phyloP scores from a whole-genome alignment of 2,797 vertebrate genomes.

The Bradypodion pumilum region DNA sequence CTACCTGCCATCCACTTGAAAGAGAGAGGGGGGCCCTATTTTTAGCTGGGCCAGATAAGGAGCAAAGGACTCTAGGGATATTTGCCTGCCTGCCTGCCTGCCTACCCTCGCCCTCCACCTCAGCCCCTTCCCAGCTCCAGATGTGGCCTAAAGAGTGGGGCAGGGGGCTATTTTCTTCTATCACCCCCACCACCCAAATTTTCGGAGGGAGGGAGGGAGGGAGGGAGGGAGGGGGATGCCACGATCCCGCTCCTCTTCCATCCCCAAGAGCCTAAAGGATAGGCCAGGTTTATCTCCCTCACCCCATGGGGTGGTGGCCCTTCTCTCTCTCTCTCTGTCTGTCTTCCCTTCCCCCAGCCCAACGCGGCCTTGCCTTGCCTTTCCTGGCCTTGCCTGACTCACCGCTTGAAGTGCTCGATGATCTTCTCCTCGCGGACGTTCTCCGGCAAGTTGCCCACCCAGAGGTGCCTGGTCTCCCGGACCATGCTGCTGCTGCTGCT shows the following conservation, averaged over 20 bases:
- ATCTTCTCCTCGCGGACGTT: slow-evolving; percentile 99
- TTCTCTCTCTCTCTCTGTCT: too few relatives aligned
- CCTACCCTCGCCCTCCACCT: too few relatives aligned
- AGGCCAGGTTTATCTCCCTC: too few relatives aligned
- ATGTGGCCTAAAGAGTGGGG: too few relatives aligned
- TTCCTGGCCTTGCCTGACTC: slow-evolving; percentile 75
- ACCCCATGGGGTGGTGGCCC: neutral
- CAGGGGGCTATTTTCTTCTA: neutral
- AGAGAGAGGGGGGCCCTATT: neutral
- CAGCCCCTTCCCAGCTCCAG: too few relatives aligned
- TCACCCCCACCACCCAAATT: neutral
- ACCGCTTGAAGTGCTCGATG: slow-evolving; percentile 99
- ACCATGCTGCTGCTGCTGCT: slow-evolving; percentile 87
- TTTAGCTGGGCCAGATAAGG: neutral
- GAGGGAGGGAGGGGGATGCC: rapidly evolving
- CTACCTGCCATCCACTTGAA: neutral
- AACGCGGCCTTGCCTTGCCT: neutral
- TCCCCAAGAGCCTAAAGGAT: too few relatives aligned
- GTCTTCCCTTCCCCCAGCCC: too few relatives aligned
- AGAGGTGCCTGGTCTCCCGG: slow-evolving; percentile 99
- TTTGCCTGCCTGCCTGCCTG: too few relatives aligned
- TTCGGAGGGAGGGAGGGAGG: too few relatives aligned
- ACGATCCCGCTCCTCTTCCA: too few relatives aligned
- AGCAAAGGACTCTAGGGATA: too few relatives aligned
- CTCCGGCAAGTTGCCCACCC: slow-evolving; percentile 99